Conservation (phyloP, 2,888 invertebrate species). For the Drosophila mercatorum region DNA sequence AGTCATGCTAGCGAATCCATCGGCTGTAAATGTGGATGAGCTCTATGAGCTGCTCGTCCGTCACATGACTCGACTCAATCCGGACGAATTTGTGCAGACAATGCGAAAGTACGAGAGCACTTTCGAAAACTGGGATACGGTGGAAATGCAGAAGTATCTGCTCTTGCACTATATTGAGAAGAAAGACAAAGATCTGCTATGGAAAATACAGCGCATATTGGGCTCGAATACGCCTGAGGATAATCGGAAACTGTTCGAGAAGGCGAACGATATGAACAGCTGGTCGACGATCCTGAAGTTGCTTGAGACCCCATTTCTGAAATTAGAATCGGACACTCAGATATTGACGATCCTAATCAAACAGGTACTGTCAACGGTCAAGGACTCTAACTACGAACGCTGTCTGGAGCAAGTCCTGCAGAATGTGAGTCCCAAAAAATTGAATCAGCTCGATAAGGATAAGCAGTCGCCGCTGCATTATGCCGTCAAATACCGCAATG, state of each 20-base stretch:
- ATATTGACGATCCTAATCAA: background rate
- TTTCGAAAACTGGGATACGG: background rate
- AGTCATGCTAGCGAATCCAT: background rate
- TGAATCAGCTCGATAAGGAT: constrained; percentile 87
- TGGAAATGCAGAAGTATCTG: background rate
- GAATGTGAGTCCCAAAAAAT: constrained; percentile 55
- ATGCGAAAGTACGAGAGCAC: background rate
- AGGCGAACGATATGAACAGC: background rate
- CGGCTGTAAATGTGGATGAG: rapidly evolving
- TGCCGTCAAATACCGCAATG: constrained; percentile 89
- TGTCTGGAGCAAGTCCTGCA: constrained; percentile 87
- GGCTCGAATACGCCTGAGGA: background rate
- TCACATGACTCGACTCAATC: constrained; percentile 34
- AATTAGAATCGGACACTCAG: constrained; percentile 84
- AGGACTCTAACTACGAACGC: constrained; percentile 83
- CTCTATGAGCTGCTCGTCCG: constrained; percentile 60
- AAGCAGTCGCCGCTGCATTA: constrained; percentile 90
- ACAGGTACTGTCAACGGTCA: background rate
- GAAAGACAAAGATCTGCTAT: background rate
- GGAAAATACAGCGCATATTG: background rate
- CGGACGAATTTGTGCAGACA: background rate
- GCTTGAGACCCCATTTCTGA: constrained; percentile 85
- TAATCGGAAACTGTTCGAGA: background rate
- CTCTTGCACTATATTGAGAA: background rate
- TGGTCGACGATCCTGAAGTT: constrained; percentile 4